Percentiles rank a stretch among this genome's conserved stretches.
These are phyloP conservation scores for Labrus mixtus DNA, from an alignment of 2,113 vertebrate genomes.

Conservation along the genomic window DNA sequence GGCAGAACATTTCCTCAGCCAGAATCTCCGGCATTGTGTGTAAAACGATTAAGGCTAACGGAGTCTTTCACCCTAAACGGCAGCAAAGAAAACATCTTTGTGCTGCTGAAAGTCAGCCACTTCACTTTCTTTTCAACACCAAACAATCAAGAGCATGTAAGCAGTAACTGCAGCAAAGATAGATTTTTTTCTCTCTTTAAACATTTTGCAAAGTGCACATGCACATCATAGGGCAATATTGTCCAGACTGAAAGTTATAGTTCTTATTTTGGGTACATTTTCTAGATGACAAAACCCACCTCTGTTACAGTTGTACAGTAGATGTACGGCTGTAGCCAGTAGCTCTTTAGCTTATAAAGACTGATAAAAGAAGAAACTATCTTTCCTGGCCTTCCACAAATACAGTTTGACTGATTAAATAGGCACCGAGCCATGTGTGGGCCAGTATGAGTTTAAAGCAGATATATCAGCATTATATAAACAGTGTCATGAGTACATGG, in stretches of 20 bases:
- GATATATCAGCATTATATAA: too few relatives aligned
- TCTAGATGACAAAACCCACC: background rate
- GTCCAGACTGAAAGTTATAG: background rate
- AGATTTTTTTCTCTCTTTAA: accelerated
- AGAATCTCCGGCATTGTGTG: conserved; percentile 66
- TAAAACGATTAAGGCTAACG: conserved; percentile 72
- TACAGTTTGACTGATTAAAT: too few relatives aligned
- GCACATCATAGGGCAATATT: background rate
- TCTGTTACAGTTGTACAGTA: too few relatives aligned
- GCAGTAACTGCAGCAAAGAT: background rate
- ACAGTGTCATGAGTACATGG: too few relatives aligned
- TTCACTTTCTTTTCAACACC: conserved; percentile 50
- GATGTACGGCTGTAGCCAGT: too few relatives aligned
- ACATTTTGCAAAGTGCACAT: background rate
- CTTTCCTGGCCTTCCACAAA: too few relatives aligned
- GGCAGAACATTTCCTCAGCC: conserved; percentile 62
- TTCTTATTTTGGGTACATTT: too few relatives aligned
- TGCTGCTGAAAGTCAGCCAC: conserved; percentile 27
- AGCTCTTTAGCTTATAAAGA: too few relatives aligned
- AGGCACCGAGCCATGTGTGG: too few relatives aligned
- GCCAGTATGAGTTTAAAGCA: too few relatives aligned
- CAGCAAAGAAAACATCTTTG: conserved; percentile 49
- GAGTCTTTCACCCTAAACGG: conserved; percentile 38
- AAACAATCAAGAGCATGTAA: conserved; percentile 1
- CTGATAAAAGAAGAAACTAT: too few relatives aligned